Evolutionary conservation across 2,888 invertebrate species (phyloP).

Genomic region (Euproctis similis): DNA sequence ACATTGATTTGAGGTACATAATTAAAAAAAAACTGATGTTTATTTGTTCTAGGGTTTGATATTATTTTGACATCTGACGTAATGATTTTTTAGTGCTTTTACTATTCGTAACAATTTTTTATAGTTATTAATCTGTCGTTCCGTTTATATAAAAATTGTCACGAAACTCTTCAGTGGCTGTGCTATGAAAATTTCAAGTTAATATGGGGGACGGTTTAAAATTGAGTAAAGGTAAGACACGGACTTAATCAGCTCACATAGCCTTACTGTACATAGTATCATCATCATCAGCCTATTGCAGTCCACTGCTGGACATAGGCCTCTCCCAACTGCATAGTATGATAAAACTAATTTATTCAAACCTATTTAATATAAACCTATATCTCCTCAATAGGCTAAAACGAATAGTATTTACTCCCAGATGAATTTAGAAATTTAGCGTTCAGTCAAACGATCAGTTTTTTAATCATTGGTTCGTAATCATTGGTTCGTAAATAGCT

Average conservation of each 20-base stretch:
- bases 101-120: conserved; percentile 48
- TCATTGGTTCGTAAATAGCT: no score
- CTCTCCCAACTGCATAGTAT: no score
- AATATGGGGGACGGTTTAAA: conserved; percentile 62
- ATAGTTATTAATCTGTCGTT: conserved; percentile 48
- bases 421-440: no score
- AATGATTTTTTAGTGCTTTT: conserved; percentile 68
- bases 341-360: no score
- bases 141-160: conserved; percentile 47
- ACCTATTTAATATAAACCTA: no score
- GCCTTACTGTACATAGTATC: no score
- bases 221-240: conserved; percentile 48
- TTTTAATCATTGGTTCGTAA: no score
- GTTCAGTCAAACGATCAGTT: no score
- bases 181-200: conserved; percentile 67
- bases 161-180: conserved; percentile 37
- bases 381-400: no score
- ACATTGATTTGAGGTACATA: conserved; percentile 51
- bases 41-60: conserved; percentile 46
- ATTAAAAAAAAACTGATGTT: conserved; percentile 39
- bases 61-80: conserved; percentile 66
- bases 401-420: no score
- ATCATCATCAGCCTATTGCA: no score
- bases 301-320: no score
- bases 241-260: neutral